Percentiles rank a stretch among this genome's conserved stretches.
Conservation (phyloP, 2,797 vertebrate genomes). For the Tokudaia tokunoshimensis region DNA sequence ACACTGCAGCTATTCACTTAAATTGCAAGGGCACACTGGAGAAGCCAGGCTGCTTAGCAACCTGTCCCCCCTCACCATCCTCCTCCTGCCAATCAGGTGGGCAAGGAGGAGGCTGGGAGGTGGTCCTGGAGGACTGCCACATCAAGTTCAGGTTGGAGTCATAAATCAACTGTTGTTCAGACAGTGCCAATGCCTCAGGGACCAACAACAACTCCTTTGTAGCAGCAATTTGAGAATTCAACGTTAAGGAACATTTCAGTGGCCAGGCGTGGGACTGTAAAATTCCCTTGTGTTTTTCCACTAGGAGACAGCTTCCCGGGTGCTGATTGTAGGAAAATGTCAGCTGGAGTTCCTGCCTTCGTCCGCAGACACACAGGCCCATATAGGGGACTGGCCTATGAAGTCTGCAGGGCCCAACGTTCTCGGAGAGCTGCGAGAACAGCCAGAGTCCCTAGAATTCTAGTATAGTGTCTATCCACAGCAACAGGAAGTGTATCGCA, state of each 20-base stretch:
- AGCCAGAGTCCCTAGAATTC: neutral
- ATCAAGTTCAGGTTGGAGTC: conserved; percentile 65
- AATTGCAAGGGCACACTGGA: conserved; percentile 68
- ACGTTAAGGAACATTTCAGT: neutral
- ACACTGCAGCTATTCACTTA: conserved; percentile 86
- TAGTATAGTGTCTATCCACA: neutral
- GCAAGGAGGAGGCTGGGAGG: conserved; percentile 54
- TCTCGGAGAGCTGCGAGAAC: neutral
- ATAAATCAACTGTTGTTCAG: conserved; percentile 66
- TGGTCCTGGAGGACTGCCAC: conserved; percentile 17
- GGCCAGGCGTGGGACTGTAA: neutral
- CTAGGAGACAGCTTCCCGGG: conserved; percentile 30
- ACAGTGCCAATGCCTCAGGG: conserved; percentile 62
- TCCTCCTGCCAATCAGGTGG: conserved; percentile 80
- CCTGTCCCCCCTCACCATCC: neutral
- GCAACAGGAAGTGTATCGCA: neutral
- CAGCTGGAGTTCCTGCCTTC: neutral
- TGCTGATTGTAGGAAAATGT: neutral
- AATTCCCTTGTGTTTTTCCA: neutral
- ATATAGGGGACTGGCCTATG: neutral
- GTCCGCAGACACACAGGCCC: neutral
- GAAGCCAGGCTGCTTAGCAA: conserved; percentile 83
- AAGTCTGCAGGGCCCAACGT: neutral
- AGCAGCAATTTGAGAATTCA: conserved; percentile 30
- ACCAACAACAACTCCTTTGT: conserved; percentile 74